Evolutionary conservation across 2,113 vertebrate species (phyloP).

Genomic region (Octodon degus): DNA sequence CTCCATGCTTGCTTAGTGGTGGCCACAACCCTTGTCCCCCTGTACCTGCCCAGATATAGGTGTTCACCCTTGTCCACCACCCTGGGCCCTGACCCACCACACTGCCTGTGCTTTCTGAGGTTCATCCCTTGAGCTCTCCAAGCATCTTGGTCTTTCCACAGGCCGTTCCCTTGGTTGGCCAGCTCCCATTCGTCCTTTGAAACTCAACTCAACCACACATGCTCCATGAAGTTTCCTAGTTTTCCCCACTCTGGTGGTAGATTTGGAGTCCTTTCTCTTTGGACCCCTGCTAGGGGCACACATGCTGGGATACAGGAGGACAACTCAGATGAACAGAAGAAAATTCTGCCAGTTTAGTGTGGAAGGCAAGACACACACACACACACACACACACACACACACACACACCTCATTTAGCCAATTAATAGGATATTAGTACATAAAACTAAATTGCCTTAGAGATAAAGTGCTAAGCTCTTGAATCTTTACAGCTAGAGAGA

Average conservation of each 20-base stretch:
- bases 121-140: neutral
- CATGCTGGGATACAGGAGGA: neutral
- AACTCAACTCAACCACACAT: neutral
- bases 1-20: neutral
- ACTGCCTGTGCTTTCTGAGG: too few species aligned
- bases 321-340: neutral
- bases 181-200: neutral
- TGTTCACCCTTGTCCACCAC: neutral
- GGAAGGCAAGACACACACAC: neutral
- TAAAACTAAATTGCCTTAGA: neutral
- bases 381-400: neutral
- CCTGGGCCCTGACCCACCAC: too few species aligned
- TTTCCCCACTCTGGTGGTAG: too few species aligned
- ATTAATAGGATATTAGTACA: neutral
- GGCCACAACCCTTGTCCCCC: neutral
- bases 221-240: neutral
- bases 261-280: neutral
- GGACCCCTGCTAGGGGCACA: too few species aligned
- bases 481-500: neutral
- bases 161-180: neutral
- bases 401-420: neutral
- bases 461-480: neutral
- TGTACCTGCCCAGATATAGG: accelerated
- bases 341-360: neutral
- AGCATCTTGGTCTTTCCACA: neutral